Percentiles rank a stretch among this genome's conserved stretches.
These are phyloP conservation scores for Idaea biselata DNA, from an alignment of 2,888 invertebrate genomes.

Conservation along the genomic window DNA sequence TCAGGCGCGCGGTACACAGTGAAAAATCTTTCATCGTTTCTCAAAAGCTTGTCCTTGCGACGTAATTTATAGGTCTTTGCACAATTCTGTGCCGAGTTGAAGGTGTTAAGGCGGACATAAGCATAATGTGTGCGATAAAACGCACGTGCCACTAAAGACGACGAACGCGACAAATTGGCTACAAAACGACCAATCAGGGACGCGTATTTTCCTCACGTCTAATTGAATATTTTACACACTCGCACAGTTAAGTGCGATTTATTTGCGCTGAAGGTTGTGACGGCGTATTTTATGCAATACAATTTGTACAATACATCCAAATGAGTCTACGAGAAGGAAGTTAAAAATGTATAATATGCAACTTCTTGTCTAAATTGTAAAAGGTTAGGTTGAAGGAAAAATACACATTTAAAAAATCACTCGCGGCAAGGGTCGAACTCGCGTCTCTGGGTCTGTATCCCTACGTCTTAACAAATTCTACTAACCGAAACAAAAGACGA, in stretches of 20 bases:
- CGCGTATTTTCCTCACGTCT: conserved; percentile 17
- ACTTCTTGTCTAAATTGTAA: no score
- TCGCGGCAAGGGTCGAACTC: no score
- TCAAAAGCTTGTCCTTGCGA: neutral
- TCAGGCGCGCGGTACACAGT: no score
- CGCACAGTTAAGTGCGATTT: neutral
- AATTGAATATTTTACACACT: conserved; percentile 34
- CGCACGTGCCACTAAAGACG: conserved; percentile 53
- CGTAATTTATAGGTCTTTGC: conserved; percentile 5
- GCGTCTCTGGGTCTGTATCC: no score
- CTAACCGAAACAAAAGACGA: no score
- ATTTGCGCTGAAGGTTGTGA: neutral
- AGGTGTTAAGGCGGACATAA: conserved; percentile 39
- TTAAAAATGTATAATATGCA: neutral
- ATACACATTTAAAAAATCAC: no score
- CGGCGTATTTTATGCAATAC: neutral
- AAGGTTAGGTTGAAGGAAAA: no score
- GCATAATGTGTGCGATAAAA: conserved; percentile 53
- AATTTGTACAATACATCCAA: neutral
- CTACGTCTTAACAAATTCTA: no score
- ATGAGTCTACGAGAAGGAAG: neutral
- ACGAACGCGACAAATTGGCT: conserved; percentile 47
- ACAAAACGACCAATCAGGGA: conserved; percentile 50
- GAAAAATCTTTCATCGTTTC: no score
- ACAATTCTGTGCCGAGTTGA: conserved; percentile 9